A percentile compares a stretch with the other conserved stretches of the same genome.
phyloP scores from a whole-genome alignment of 2,797 vertebrate genomes.

The Crocodylus rhombifer region DNA sequence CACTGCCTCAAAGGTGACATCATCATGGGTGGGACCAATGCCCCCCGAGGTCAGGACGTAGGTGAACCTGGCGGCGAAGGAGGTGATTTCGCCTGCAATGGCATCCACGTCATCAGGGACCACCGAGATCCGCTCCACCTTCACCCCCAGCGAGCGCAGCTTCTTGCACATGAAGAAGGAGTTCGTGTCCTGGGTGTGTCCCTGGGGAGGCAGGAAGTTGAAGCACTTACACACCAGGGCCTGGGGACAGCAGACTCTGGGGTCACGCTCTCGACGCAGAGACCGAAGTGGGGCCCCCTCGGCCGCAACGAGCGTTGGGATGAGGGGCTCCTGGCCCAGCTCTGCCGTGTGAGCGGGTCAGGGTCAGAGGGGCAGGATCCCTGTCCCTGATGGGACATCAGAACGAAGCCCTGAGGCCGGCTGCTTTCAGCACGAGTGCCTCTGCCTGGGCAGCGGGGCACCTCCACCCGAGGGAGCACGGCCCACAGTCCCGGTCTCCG shows the following conservation, averaged over 20 bases:
- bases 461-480: not conserved
- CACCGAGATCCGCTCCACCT: constrained; percentile 89
- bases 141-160: constrained; percentile 90
- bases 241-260: too few relatives aligned
- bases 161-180: constrained; percentile 90
- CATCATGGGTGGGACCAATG: constrained; percentile 95
- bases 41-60: constrained; percentile 94
- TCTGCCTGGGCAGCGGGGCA: not conserved
- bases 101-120: constrained; percentile 89
- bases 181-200: constrained; percentile 94
- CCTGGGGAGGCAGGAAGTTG: constrained; percentile 75
- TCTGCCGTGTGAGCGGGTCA: not conserved
- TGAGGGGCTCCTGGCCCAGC: too few relatives aligned
- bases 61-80: constrained; percentile 87
- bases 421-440: too few relatives aligned
- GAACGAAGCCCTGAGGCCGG: too few relatives aligned
- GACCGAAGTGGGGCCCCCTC: too few relatives aligned
- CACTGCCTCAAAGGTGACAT: constrained; percentile 93
- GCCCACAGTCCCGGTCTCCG: not conserved
- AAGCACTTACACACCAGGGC: not conserved
- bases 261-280: too few relatives aligned
- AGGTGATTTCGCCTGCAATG: constrained; percentile 89
- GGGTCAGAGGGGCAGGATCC: not conserved
- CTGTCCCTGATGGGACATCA: not conserved
- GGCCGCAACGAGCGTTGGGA: too few relatives aligned